Evolutionary conservation across 1,140 invertebrate genomes (phyloP).

Genomic region (Drosophila pachea): DNA sequence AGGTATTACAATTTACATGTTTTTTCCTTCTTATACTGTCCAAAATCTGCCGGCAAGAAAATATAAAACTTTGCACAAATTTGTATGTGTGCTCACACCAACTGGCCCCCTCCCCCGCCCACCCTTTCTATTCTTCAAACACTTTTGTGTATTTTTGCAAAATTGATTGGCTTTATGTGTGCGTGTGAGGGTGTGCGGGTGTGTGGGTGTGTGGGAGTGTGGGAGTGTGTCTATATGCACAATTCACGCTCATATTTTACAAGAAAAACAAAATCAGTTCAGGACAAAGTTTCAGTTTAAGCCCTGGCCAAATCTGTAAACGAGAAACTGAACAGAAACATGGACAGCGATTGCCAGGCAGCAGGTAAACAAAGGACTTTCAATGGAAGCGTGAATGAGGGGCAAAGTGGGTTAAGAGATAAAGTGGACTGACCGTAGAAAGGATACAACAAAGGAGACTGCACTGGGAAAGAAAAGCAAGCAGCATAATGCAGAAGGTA

Average conservation of each 20-base stretch:
- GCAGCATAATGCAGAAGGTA: too few species aligned
- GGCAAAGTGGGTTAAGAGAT: too few species aligned
- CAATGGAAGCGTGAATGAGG: too few species aligned
- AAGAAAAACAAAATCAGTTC: conserved; percentile 74
- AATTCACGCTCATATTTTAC: conserved; percentile 72
- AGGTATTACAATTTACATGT: conserved; percentile 45
- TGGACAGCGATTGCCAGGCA: conserved; percentile 15
- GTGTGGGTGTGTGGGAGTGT: conserved; percentile 24
- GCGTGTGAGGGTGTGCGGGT: conserved; percentile 10
- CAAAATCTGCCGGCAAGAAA: conserved; percentile 47
- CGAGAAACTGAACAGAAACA: conserved; percentile 39
- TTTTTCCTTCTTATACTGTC: conserved; percentile 39
- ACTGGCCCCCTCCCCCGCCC: too few species aligned
- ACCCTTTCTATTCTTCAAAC: conserved; percentile 8
- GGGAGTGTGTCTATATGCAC: conserved; percentile 41
- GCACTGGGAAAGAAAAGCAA: too few species aligned
- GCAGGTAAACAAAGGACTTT: conserved; percentile 39
- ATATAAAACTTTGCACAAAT: conserved; percentile 69
- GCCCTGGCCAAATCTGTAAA: conserved; percentile 40
- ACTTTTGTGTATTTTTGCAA: conserved; percentile 19
- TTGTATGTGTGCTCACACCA: conserved; percentile 31
- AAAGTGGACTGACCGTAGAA: too few species aligned
- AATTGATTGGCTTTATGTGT: conserved; percentile 22
- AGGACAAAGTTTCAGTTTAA: conserved; percentile 35
- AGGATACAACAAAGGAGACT: too few species aligned